Evolutionary conservation across 2,888 invertebrate genomes (phyloP), one percentile per base, ranked within the genome.

Genomic region (Pammene fasciana): DNA sequence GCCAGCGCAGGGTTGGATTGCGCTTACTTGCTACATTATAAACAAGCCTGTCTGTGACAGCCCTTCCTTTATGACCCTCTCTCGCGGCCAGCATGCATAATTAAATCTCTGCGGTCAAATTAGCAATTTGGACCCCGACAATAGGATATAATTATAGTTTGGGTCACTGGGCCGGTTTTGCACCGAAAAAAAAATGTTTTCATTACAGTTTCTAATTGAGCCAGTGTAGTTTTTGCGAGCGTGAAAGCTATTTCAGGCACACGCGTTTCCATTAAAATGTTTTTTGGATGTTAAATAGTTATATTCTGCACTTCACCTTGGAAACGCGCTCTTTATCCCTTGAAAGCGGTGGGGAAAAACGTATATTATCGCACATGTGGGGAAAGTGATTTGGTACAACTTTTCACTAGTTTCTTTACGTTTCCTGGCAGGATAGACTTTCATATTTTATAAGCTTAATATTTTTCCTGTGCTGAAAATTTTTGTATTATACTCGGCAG

Each of bases 81-180:
- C 86, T 83, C 84, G 78, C 80, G 84, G 85, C 83, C 85, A 85
- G 89, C 86, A 90, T 92, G 90, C 91, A 92, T 92, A 92, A 92
- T 92, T 92, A 91, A 92, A 91, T 92, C 89, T 89, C 84, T 82
- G 89, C 88, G 90, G 90, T 89, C 89, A 91, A 92, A 92, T 91
- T 92, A 92, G 89, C 88, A 85, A 88, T 88, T 91, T 89, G 87
- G 86, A 86, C 86, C 84, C 83, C 79, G 83, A 87, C 88, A 90
- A 89, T 86, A 87, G 88, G 84, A 85, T 86, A 87, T 88, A 89
- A 89, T 91, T 86, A 87, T 88, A 89, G 90, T 91, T 88, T 86
- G 88, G 86, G 87, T 87, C 48, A 80, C 85, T 86, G 88, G 83
- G 85, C 85, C 88, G 88, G 88, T 89, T 89, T 89, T 86, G 86